A percentile compares a stretch with the other conserved stretches of the same genome.
phyloP scores from a whole-genome alignment of 2,888 invertebrate species.

The Noctua janthina region DNA sequence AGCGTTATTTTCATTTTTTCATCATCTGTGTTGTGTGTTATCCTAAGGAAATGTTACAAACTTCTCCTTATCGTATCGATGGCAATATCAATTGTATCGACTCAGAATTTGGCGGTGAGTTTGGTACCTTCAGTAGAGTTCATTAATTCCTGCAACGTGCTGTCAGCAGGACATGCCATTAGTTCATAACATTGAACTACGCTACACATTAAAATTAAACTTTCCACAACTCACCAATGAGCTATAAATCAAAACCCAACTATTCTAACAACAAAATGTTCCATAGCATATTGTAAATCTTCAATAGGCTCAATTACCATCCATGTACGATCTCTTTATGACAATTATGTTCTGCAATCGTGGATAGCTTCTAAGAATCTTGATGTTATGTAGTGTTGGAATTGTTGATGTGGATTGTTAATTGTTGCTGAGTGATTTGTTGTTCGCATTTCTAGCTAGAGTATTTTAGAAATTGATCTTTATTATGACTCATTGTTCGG shows the following conservation, averaged over 20 bases:
- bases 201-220: background rate
- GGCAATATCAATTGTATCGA: too few relatives aligned
- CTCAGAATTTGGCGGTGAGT: too few relatives aligned
- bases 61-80: too few relatives aligned
- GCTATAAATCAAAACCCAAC: constrained; percentile 35
- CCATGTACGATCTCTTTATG: constrained; percentile 54
- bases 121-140: too few relatives aligned
- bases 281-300: constrained; percentile 20
- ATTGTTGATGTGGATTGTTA: constrained; percentile 41
- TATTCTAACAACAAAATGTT: constrained; percentile 18
- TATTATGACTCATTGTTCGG: constrained; percentile 9
- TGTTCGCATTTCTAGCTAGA: constrained; percentile 28
- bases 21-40: too few relatives aligned
- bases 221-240: background rate
- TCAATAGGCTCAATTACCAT: constrained; percentile 69
- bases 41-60: too few relatives aligned
- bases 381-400: constrained; percentile 38
- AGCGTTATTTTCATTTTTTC: too few relatives aligned
- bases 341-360: constrained; percentile 69
- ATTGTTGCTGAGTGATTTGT: constrained; percentile 59
- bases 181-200: too few relatives aligned
- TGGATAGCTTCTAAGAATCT: constrained; percentile 64
- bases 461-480: constrained; percentile 27
- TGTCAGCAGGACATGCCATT: too few relatives aligned
- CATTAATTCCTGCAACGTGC: too few relatives aligned